These are phyloP conservation scores for Drosophila niveifrons DNA, from an alignment of 2,888 invertebrate species.

Conservation along the genomic window DNA sequence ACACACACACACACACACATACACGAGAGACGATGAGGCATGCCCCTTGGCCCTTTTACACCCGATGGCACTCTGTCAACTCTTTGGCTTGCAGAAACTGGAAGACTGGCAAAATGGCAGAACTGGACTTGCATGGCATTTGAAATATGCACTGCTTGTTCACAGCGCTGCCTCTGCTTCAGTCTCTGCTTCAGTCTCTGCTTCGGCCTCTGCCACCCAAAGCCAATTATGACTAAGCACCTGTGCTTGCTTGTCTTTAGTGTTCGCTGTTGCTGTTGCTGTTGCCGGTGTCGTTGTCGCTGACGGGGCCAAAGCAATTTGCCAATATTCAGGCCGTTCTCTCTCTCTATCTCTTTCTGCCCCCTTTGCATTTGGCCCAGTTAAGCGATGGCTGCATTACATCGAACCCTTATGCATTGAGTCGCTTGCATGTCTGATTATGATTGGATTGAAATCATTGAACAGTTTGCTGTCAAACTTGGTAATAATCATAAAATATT, in stretches of 20 bases:
- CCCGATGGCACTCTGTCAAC: constrained; percentile 37
- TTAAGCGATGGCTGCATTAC: constrained; percentile 25
- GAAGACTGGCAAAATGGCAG: not conserved
- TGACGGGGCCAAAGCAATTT: constrained; percentile 37
- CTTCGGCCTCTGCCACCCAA: constrained; percentile 7
- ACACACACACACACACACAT: no score
- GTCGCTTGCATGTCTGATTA: constrained; percentile 55
- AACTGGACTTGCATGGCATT: constrained; percentile 34
- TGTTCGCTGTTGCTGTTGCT: constrained; percentile 1
- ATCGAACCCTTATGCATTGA: constrained; percentile 9
- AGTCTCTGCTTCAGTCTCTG: no score
- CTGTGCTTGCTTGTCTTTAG: constrained; percentile 25
- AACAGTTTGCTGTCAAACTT: constrained; percentile 4
- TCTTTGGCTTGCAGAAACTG: constrained; percentile 19
- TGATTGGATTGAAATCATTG: constrained; percentile 52
- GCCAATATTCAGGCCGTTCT: constrained; percentile 29
- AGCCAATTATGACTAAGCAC: constrained; percentile 60
- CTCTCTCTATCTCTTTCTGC: not conserved
- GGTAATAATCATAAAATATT: constrained; percentile 17
- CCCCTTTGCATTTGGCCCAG: constrained; percentile 28
- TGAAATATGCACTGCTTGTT: constrained; percentile 46
- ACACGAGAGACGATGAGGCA: not conserved
- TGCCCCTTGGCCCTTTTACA: not conserved
- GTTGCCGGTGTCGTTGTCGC: not conserved
- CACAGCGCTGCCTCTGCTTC: constrained; percentile 12